Base-by-base conservation (phyloP, 2,113 vertebrate genomes). In the Lagopus leucura region DNA sequence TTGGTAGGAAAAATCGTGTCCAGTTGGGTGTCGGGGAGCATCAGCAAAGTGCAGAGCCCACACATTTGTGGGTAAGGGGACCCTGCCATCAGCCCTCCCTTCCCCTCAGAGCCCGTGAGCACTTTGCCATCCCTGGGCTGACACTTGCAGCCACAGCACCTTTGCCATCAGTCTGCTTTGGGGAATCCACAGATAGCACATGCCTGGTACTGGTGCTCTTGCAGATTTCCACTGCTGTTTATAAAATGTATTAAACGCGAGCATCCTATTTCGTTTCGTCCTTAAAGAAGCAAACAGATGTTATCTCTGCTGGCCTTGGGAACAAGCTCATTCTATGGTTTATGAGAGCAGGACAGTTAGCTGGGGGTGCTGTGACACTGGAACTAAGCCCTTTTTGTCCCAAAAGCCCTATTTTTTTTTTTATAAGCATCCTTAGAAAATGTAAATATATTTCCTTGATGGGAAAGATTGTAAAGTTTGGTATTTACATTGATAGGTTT, bases 391-490 rank as follows among this genome's bases (percentile, higher is more conserved):
- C 48, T 54, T 91, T 78, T 75, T 84, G 73, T 94, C 92, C 90
- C 95, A 2, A 91, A 94, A 96, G 87, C 72, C 88, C 75, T 55
- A 45, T 69, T 28, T 54, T 30, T 54, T 54, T 93, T 66, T 81
- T 89, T 81, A 71, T 65, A 93, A 0, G 40, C 63, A 84, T 91
- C 73, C 86, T 83, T 73, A 81, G n/a, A 91, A 93, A 92, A 97
- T 91, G 93, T 95, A 97, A 97, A 97, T 96, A 97, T 71, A 80
- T 78, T 96, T 84, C 92, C 96, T 93, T 93, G 96, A 96, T 93
- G 92, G 96, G 94, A 96, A 97, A 85, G 85, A 77, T 97, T 96
- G 92, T 94, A 96, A 96, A 97, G 94, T 96, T 97, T 76, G 76
- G 91, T 96, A 95, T 97, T 96, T 94, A 93, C 91, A 93, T 95